Percentiles rank a stretch among this genome's conserved stretches.
Conservation (phyloP, 2,888 invertebrate species). For the Dexiosoma caninum region DNA sequence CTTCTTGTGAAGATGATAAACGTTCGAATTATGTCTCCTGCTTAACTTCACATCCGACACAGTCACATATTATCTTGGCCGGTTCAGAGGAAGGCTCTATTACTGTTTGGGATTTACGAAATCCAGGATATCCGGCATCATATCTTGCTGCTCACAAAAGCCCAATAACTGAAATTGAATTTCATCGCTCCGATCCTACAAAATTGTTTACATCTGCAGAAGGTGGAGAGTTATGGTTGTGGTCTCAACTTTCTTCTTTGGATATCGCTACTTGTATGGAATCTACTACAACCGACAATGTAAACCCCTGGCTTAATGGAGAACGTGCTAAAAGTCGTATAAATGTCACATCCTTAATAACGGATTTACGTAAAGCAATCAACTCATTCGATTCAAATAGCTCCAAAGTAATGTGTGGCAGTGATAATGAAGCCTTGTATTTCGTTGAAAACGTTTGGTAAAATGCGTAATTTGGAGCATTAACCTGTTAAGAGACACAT, state of each 20-base stretch:
- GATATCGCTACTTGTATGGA: conserved; percentile 62
- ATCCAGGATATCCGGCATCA: conserved; percentile 89
- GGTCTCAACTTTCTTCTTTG: conserved; percentile 82
- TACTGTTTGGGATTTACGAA: conserved; percentile 93
- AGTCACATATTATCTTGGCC: conserved; percentile 89
- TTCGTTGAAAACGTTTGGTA: conserved; percentile 81
- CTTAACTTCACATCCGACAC: conserved; percentile 90
- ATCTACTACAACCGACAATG: conserved; percentile 61
- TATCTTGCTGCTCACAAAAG: conserved; percentile 87
- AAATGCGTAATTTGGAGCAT: neutral
- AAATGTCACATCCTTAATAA: conserved; percentile 83
- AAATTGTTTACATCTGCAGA: conserved; percentile 89
- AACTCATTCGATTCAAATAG: conserved; percentile 89
- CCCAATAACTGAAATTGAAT: conserved; percentile 90
- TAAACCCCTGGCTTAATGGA: conserved; percentile 83
- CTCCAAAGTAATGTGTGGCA: conserved; percentile 87
- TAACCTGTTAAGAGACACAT: neutral
- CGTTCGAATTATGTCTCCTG: conserved; percentile 82
- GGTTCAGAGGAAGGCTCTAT: conserved; percentile 92
- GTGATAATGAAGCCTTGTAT: conserved; percentile 93
- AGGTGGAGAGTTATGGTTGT: conserved; percentile 93
- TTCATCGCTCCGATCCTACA: conserved; percentile 91
- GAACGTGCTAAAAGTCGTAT: conserved; percentile 83
- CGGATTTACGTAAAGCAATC: conserved; percentile 86
- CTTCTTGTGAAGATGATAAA: conserved; percentile 84